These are phyloP conservation scores for Rousettus leschenaultii DNA, from an alignment of 2,113 vertebrate species.

Conservation along the genomic window DNA sequence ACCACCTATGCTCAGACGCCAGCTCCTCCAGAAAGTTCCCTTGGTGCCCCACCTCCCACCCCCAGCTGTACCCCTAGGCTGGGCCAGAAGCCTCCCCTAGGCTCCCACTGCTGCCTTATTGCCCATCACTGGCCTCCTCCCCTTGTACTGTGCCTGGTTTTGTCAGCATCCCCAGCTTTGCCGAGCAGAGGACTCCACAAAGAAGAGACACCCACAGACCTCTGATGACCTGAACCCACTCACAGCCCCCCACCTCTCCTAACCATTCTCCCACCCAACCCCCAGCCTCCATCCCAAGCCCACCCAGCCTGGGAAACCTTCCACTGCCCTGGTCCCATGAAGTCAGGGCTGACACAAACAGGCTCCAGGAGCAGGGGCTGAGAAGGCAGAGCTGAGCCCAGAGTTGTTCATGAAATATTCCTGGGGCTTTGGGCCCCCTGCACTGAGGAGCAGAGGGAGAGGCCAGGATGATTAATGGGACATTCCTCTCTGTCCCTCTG, in stretches of 20 bases:
- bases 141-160: background rate
- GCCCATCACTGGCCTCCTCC: background rate
- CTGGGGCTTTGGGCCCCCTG: background rate
- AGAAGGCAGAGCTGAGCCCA: background rate
- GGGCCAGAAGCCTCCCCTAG: background rate
- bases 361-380: background rate
- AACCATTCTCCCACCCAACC: too few relatives aligned
- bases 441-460: background rate
- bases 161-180: background rate
- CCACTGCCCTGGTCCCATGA: background rate
- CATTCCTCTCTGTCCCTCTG: background rate
- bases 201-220: background rate
- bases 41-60: background rate
- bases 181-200: background rate
- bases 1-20: background rate
- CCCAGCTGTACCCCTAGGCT: background rate
- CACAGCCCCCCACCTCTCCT: background rate
- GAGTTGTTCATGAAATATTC: background rate
- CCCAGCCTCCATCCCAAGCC: background rate
- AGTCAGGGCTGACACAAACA: background rate
- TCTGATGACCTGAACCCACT: background rate
- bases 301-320: background rate
- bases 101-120: background rate
- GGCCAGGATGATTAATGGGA: constrained; percentile 28
- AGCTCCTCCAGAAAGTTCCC: background rate